phyloP scores from a whole-genome alignment of 1,140 invertebrate species.

The Macrocentrus cingulum region DNA sequence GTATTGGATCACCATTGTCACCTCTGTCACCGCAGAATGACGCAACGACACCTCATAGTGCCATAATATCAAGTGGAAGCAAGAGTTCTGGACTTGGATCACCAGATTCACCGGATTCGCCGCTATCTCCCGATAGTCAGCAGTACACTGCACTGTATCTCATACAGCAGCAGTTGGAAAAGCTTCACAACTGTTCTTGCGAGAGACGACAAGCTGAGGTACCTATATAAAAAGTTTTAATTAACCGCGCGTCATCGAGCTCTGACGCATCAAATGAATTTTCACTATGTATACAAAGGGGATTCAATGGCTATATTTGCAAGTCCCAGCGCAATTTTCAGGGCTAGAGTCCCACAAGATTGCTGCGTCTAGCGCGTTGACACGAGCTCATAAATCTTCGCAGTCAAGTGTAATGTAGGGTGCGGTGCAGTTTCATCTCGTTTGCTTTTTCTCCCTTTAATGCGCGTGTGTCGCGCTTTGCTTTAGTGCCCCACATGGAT shows the following conservation, averaged over 20 bases:
- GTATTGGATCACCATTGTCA: constrained; percentile 47
- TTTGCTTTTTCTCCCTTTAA: constrained; percentile 6
- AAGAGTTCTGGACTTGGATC: constrained; percentile 46
- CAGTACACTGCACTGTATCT: constrained; percentile 43
- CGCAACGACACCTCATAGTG: neutral
- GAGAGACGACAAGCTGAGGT: constrained; percentile 44
- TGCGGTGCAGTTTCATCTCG: constrained; percentile 21
- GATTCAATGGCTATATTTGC: neutral
- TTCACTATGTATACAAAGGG: constrained; percentile 2
- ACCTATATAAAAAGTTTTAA: constrained; percentile 5
- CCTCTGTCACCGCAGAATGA: constrained; percentile 45
- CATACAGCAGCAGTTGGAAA: constrained; percentile 44
- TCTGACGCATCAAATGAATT: neutral
- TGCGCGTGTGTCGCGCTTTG: neutral
- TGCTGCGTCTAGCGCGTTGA: constrained; percentile 33
- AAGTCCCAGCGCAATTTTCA: constrained; percentile 13
- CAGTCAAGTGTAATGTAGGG: constrained; percentile 44
- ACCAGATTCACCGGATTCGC: constrained; percentile 40
- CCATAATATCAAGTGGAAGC: constrained; percentile 38
- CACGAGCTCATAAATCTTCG: constrained; percentile 49
- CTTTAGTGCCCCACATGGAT: constrained; percentile 34
- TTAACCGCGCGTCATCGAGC: neutral
- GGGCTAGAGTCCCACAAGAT: constrained; percentile 27
- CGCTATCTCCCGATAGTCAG: constrained; percentile 46
- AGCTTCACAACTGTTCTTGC: constrained; percentile 43